Evolutionary conservation across 2,113 vertebrate species (phyloP).

Genomic region (Chaenocephalus aceratus): DNA sequence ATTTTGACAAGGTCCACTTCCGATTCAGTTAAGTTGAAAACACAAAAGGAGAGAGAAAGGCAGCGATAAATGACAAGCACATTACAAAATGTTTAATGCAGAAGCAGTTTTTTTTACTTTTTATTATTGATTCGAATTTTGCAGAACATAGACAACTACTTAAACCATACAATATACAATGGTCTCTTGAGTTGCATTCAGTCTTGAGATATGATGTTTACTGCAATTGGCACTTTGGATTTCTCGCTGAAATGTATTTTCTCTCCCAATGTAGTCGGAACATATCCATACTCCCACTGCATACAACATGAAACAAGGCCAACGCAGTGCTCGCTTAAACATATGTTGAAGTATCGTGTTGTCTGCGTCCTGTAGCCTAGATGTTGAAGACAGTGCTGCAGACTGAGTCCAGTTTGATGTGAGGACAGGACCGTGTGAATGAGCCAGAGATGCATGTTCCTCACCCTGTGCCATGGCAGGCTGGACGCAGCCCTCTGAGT

Average conservation of each 20-base stretch:
- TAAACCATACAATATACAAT: too few species aligned
- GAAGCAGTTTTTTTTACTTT: background rate
- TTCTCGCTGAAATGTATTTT: too few species aligned
- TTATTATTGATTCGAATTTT: too few species aligned
- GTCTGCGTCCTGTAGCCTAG: constrained; percentile 15
- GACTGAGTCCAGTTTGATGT: background rate
- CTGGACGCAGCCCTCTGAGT: constrained; percentile 13
- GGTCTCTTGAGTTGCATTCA: too few species aligned
- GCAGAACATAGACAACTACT: too few species aligned
- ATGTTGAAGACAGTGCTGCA: constrained; percentile 4
- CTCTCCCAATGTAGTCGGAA: too few species aligned
- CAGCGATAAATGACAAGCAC: background rate
- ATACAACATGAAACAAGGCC: too few species aligned
- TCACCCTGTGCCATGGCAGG: constrained; percentile 27
- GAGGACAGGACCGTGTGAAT: constrained; percentile 1
- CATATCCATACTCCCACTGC: too few species aligned
- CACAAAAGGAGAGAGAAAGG: constrained; percentile 65
- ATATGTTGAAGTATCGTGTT: background rate
- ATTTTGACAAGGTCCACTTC: constrained; percentile 27
- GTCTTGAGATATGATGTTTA: too few species aligned
- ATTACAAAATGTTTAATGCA: too few species aligned
- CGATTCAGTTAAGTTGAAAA: background rate
- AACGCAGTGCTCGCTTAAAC: too few species aligned
- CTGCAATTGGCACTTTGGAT: too few species aligned
- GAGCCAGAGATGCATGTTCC: background rate